Evolutionary conservation across 2,888 invertebrate genomes (phyloP).

Genomic region (Meiosimyza platycephala): DNA sequence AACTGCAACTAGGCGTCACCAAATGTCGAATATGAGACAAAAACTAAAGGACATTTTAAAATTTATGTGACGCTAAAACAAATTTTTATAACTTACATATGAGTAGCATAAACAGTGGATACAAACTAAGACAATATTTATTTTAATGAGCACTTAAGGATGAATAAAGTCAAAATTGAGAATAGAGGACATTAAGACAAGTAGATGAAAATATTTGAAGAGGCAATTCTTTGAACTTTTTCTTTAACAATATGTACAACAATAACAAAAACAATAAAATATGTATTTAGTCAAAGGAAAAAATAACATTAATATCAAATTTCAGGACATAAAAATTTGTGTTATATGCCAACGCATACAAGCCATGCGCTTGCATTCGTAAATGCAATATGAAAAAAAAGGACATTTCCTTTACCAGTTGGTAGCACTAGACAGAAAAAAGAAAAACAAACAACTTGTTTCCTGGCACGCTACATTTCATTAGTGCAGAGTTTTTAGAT

Average conservation of each 20-base stretch:
- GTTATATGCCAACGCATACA: conserved; percentile 41
- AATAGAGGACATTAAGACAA: conserved; percentile 26
- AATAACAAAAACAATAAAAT: conserved; percentile 43
- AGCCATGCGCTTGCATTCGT: conserved; percentile 37
- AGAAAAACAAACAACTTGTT: conserved; percentile 26
- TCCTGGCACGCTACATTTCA: conserved; percentile 40
- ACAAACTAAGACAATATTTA: conserved; percentile 39
- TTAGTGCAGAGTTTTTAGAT: background rate
- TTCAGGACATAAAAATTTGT: conserved; percentile 53
- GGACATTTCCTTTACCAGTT: conserved; percentile 35
- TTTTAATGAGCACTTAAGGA: conserved; percentile 31
- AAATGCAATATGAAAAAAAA: conserved; percentile 39
- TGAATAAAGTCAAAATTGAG: background rate
- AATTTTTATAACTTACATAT: conserved; percentile 17
- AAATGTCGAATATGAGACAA: conserved; percentile 48
- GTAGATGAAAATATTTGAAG: conserved; percentile 7
- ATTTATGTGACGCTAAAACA: conserved; percentile 51
- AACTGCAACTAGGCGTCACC: conserved; percentile 29
- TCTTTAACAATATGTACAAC: conserved; percentile 40
- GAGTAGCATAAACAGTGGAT: conserved; percentile 19
- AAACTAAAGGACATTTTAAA: conserved; percentile 34
- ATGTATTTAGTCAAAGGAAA: conserved; percentile 45
- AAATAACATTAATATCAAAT: conserved; percentile 60
- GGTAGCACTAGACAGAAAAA: background rate
- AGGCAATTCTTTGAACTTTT: conserved; percentile 54